phyloP scores from a whole-genome alignment of 2,888 invertebrate genomes.

The Ceramica pisi region DNA sequence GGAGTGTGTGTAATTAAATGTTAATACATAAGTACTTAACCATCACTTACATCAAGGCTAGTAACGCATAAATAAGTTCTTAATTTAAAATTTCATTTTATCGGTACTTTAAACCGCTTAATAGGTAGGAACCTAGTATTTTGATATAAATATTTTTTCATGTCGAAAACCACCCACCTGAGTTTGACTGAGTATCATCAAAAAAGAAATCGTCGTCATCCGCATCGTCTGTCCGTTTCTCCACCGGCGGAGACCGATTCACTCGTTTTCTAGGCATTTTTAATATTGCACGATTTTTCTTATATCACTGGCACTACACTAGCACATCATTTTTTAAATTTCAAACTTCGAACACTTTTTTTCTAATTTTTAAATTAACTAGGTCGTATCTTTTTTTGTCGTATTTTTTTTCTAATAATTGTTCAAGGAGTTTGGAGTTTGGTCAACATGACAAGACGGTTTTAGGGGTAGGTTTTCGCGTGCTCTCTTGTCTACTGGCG shows the following conservation, averaged over 20 bases:
- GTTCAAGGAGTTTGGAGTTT: neutral
- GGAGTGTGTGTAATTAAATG: neutral
- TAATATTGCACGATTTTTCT: slow-evolving; percentile 65
- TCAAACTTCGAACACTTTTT: slow-evolving; percentile 20
- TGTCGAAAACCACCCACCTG: slow-evolving; percentile 72
- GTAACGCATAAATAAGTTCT: neutral
- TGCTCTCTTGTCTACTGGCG: slow-evolving; percentile 70
- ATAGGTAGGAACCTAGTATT: too few relatives aligned
- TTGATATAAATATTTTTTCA: neutral
- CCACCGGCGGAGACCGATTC: slow-evolving; percentile 79
- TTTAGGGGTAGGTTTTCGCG: slow-evolving; percentile 62
- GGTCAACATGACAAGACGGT: neutral
- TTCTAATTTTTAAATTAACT: neutral
- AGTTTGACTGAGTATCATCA: slow-evolving; percentile 86
- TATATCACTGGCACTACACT: slow-evolving; percentile 67
- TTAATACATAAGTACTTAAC: too few relatives aligned
- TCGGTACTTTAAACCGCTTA: too few relatives aligned
- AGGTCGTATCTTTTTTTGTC: too few relatives aligned
- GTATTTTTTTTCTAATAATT: neutral
- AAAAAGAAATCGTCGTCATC: slow-evolving; percentile 88
- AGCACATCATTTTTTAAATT: slow-evolving; percentile 57
- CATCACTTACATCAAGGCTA: too few relatives aligned
- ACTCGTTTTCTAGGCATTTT: slow-evolving; percentile 86
- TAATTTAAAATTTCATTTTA: neutral
- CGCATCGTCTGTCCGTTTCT: slow-evolving; percentile 81